phyloP scores from a whole-genome alignment of 2,797 vertebrate species.

The Rhinoraja longicauda region DNA sequence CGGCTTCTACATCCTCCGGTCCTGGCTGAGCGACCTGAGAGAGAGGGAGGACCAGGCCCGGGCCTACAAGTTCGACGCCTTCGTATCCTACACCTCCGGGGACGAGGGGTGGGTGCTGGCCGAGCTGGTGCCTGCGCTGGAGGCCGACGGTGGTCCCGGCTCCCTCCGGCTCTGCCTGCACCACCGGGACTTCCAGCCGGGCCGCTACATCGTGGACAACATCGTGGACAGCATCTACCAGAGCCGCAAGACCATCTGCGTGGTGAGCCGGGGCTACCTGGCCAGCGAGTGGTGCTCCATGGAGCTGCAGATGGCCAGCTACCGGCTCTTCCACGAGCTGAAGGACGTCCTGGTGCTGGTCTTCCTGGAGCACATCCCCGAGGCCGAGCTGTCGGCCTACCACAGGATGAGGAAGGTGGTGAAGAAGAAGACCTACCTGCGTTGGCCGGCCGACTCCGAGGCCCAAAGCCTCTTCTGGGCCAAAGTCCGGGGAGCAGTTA shows the following conservation, averaged over 20 bases:
- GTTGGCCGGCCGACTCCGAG: conserved; percentile 42
- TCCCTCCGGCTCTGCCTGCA: conserved; percentile 43
- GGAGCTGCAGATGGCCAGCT: conserved; percentile 42
- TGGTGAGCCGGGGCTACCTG: conserved; percentile 43
- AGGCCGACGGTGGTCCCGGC: conserved; percentile 38
- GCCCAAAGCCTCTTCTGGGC: conserved; percentile 42
- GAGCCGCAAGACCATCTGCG: conserved; percentile 43
- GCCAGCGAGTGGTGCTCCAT: conserved; percentile 45
- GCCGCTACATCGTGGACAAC: conserved; percentile 44
- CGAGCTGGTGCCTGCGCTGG: conserved; percentile 42
- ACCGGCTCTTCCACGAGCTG: conserved; percentile 41
- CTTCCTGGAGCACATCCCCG: conserved; percentile 44
- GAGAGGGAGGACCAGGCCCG: not conserved
- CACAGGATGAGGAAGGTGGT: conserved; percentile 43
- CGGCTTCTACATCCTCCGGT: conserved; percentile 40
- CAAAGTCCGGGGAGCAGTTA: conserved; percentile 38
- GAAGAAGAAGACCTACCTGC: conserved; percentile 43
- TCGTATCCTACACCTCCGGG: conserved; percentile 40
- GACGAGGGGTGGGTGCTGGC: conserved; percentile 43
- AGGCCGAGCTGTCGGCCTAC: conserved; percentile 41
- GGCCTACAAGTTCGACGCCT: conserved; percentile 35
- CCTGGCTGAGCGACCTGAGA: conserved; percentile 38
- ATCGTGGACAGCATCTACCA: conserved; percentile 45
- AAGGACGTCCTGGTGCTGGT: conserved; percentile 43
- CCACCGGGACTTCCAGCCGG: conserved; percentile 43